A percentile compares a stretch with the other conserved stretches of the same genome.
phyloP scores from a whole-genome alignment of 2,888 invertebrate genomes.

The Nomada lathburiana region DNA sequence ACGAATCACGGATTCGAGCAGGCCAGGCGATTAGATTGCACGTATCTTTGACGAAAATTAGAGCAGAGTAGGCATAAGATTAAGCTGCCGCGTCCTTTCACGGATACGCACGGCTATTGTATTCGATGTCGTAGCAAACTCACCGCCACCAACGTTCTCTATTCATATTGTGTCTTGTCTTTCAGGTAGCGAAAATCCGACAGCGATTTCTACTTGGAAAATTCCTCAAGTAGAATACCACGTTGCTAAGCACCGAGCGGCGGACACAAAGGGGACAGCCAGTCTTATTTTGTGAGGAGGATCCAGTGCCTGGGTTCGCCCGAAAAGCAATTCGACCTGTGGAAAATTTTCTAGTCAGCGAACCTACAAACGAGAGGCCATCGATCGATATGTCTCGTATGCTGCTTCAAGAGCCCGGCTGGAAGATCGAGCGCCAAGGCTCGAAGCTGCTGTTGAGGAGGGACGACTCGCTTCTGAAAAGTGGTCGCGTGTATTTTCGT shows the following conservation, averaged over 20 bases:
- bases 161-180: conserved; percentile 54
- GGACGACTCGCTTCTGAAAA: conserved; percentile 79
- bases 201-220: conserved; percentile 2
- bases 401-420: conserved; percentile 82
- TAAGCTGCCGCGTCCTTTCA: not conserved
- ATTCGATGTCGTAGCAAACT: conserved; percentile 14
- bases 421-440: conserved; percentile 82
- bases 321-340: too few relatives aligned
- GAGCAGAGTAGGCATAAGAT: not conserved
- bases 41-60: conserved; percentile 18
- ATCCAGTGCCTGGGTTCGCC: too few relatives aligned
- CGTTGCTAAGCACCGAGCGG: too few relatives aligned
- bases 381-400: conserved; percentile 75
- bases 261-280: too few relatives aligned
- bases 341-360: not conserved
- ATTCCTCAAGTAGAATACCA: not conserved
- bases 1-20: not conserved
- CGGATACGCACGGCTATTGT: conserved; percentile 1
- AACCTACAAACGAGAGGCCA: not conserved
- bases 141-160: not conserved
- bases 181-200: conserved; percentile 48
- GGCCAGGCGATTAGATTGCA: conserved; percentile 34
- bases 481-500: conserved; percentile 85
- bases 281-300: too few relatives aligned
- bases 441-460: conserved; percentile 79